Evolutionary conservation across 1,140 invertebrate species (phyloP).

Genomic region (Trachymyrmex cornetzi): DNA sequence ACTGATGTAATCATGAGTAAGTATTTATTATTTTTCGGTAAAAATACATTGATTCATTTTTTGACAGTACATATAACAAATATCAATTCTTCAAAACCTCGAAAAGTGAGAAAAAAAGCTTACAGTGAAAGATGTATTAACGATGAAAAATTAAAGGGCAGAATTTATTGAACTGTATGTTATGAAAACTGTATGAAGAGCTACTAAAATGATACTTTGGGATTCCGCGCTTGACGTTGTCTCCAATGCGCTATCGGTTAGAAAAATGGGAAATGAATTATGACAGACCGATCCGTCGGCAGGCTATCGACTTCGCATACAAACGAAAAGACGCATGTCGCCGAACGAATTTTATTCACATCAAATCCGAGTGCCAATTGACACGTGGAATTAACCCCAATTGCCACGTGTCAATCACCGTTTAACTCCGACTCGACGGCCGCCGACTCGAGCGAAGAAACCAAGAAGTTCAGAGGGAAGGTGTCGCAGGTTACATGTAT

Average conservation of each 20-base stretch:
- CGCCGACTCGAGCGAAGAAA: slow-evolving; percentile 31
- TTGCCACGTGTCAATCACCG: slow-evolving; percentile 76
- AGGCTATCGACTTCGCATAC: not conserved
- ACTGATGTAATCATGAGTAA: too few relatives aligned
- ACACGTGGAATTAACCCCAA: slow-evolving; percentile 82
- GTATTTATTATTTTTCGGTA: too few relatives aligned
- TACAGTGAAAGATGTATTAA: not conserved
- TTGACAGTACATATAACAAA: not conserved
- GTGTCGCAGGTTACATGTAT: not conserved
- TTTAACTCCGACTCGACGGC: slow-evolving; percentile 72
- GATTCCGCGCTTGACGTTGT: not conserved
- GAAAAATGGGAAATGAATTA: slow-evolving; percentile 35
- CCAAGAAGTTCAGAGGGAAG: not conserved
- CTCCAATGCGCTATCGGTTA: not conserved
- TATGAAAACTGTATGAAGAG: not conserved
- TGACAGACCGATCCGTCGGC: slow-evolving; percentile 17
- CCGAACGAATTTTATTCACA: slow-evolving; percentile 28
- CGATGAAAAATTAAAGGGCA: not conserved
- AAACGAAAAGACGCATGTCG: slow-evolving; percentile 26
- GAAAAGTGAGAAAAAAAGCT: not conserved
- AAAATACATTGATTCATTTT: too few relatives aligned
- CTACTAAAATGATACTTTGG: not conserved
- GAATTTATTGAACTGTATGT: not conserved
- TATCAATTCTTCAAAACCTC: not conserved
- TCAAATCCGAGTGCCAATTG: slow-evolving; percentile 79